phyloP scores from a whole-genome alignment of 2,888 invertebrate species.

The Eucera pruinosa region DNA sequence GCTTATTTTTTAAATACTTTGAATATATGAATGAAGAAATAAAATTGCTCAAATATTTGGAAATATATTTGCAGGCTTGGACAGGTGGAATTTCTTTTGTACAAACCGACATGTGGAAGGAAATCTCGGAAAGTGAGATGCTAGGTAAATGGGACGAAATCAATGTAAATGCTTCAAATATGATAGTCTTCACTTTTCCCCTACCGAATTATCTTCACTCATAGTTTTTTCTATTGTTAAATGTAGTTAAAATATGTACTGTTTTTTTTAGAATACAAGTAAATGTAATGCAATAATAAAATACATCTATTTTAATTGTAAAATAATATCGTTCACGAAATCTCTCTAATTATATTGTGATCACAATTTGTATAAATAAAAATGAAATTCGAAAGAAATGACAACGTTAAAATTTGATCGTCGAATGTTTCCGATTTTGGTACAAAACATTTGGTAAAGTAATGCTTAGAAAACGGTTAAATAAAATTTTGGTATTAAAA shows the following conservation, averaged over 20 bases:
- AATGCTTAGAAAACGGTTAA: background rate
- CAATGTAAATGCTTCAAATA: slow-evolving; percentile 81
- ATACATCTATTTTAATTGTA: background rate
- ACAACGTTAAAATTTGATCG: background rate
- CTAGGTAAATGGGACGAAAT: slow-evolving; percentile 85
- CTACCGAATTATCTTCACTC: slow-evolving; percentile 78
- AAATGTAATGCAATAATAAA: background rate
- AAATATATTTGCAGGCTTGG: slow-evolving; percentile 85
- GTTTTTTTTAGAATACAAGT: background rate
- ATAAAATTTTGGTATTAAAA: background rate
- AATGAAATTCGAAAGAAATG: slow-evolving; percentile 19
- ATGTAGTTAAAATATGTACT: background rate
- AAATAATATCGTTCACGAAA: background rate
- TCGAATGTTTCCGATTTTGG: background rate
- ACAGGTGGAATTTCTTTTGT: slow-evolving; percentile 84
- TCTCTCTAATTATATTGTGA: background rate
- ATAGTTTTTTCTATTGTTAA: background rate
- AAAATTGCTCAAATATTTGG: background rate
- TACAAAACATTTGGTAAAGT: background rate
- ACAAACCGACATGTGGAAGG: slow-evolving; percentile 85
- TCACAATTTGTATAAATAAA: background rate
- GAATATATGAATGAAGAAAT: background rate
- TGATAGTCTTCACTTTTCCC: slow-evolving; percentile 85
- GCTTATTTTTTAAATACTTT: no score
- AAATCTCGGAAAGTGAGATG: slow-evolving; percentile 83